Conservation (phyloP, 2,113 vertebrate genomes). For the Clarias gariepinus region DNA sequence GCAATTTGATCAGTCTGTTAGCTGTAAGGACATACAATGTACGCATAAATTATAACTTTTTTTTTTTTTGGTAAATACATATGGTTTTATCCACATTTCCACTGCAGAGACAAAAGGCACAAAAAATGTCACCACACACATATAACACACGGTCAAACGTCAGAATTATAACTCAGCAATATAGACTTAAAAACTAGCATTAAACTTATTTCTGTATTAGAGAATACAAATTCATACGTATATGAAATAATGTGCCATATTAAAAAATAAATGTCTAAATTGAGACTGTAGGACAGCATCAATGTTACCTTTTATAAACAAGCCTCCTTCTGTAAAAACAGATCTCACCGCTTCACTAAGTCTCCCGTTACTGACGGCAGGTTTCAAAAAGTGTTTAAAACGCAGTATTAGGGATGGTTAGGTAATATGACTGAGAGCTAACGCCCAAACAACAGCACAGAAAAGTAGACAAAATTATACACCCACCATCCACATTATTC, state of each 20-base stretch:
- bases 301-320: background rate
- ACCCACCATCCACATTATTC: background rate
- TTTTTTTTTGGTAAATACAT: background rate
- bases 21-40: background rate
- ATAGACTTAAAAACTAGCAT: background rate
- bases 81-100: background rate
- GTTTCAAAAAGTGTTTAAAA: background rate
- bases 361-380: background rate
- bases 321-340: background rate
- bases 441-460: background rate
- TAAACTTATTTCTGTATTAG: background rate
- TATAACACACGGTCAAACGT: background rate
- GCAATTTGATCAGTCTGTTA: background rate
- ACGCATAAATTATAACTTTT: background rate
- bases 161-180: background rate
- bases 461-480: background rate
- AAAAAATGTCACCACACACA: background rate
- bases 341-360: background rate
- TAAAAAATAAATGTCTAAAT: background rate
- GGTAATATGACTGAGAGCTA: background rate
- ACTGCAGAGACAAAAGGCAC: background rate
- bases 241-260: background rate
- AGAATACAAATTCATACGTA: background rate
- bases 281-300: background rate
- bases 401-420: background rate